Evolutionary conservation across 2,113 vertebrate species (phyloP), one percentile per base, ranked within the genome.

Genomic region (Perognathus longimembris): DNA sequence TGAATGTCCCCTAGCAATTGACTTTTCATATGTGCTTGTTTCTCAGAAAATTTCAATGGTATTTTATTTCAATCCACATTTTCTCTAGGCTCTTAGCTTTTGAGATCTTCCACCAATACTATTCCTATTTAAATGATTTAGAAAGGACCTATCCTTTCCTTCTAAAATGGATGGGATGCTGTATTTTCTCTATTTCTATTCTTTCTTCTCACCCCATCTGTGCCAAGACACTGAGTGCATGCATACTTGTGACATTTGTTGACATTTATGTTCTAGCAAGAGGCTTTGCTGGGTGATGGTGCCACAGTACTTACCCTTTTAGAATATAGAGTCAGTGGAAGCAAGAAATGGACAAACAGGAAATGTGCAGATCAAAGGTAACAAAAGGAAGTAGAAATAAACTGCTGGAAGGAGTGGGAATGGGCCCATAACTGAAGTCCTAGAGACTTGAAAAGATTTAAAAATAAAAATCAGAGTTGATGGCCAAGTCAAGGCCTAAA

Each of bases 191-290:
- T 79, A 69, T 75, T 50, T n/a, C 20, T 36, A 7, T 6, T 40
- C 7, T 38, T 45, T 21, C 10, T 38, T 64, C 26, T 32, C 0
- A 10, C 8, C 20, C 9, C 3, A 17, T 26, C 66, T 66, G 45
- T 90, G 75, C 34, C 77, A 85, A 92, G 64, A 24, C 28, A 32
- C 45, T 88, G 59, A 95, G 36, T 14, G 69, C 36, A 82, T 79
- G 85, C 30, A 66, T 66, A 82, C 59, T 85, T 36, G 45, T 66
- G n/a, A 17, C 22, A 21, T 18, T 85, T 42, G 64, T 10, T 74
- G 69, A 36, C 80, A 78, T 90, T 77, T 63, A 28, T 80, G 18
- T 18, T 77, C 32, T 89, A 54, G 34, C 14, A 85, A 85, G 67
- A 73, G 28, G 17, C 3, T 71, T 0, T 71, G 30, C 24, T 36